phyloP scores from a whole-genome alignment of 1,140 invertebrate species.

The Bombus pyrosoma region DNA sequence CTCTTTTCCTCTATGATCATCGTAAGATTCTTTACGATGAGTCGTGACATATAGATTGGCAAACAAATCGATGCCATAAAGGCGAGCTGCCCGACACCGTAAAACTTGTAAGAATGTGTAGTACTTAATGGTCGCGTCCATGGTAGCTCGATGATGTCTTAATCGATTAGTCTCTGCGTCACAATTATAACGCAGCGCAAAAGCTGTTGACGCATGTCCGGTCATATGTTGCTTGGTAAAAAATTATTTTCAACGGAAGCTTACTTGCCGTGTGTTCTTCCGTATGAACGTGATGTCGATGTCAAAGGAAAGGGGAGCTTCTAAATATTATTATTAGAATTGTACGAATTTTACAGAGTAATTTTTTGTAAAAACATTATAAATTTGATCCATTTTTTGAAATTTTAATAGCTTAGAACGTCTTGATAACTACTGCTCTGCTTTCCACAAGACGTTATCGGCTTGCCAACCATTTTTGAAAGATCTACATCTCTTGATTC shows the following conservation, averaged over 20 bases:
- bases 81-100: constrained; percentile 1
- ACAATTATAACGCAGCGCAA: neutral
- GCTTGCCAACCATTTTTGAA: too few species aligned
- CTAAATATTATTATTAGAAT: too few species aligned
- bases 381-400: too few species aligned
- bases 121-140: constrained; percentile 13
- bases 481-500: too few species aligned
- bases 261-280: neutral
- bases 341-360: too few species aligned
- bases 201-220: neutral
- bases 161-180: constrained; percentile 29
- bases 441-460: too few species aligned
- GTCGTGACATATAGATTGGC: constrained; percentile 28
- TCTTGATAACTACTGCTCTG: too few species aligned
- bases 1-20: neutral
- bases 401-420: too few species aligned
- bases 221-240: neutral
- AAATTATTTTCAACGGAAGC: neutral
- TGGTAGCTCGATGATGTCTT: constrained; percentile 8
- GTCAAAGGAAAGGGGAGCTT: too few species aligned
- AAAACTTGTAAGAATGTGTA: constrained; percentile 18
- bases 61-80: constrained; percentile 42
- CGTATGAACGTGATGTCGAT: too few species aligned
- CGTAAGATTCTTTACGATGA: constrained; percentile 36
- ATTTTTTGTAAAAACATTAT: too few species aligned